Percentiles rank a stretch among this genome's conserved stretches.
Evolutionary conservation across 2,888 invertebrate species (phyloP).

Genomic region (Subacronicta megacephala): DNA sequence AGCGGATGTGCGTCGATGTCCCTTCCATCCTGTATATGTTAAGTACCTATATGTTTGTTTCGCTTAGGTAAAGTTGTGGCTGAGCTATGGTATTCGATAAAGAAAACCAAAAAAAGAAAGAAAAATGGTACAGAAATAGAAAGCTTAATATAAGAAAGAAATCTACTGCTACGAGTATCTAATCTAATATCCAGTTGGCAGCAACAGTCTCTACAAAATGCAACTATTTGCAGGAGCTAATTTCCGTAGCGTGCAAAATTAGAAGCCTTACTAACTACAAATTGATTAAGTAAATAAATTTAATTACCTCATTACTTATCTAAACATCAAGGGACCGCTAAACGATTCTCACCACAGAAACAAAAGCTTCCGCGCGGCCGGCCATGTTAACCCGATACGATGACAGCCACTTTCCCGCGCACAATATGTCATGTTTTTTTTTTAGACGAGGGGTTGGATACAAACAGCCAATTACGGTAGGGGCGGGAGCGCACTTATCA

Average conservation of each 20-base stretch:
- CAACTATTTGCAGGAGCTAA: too few relatives aligned
- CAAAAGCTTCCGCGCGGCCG: conserved; percentile 70
- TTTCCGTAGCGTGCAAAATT: background rate
- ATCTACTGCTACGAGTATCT: too few relatives aligned
- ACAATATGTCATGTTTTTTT: conserved; percentile 88
- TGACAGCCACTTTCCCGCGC: conserved; percentile 87
- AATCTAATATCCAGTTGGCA: too few relatives aligned
- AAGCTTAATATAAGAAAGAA: too few relatives aligned
- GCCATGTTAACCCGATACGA: conserved; percentile 81
- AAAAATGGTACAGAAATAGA: too few relatives aligned
- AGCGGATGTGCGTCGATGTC: too few relatives aligned
- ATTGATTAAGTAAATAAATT: conserved; percentile 33
- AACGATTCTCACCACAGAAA: conserved; percentile 83
- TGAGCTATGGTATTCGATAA: too few relatives aligned
- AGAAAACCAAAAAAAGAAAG: too few relatives aligned
- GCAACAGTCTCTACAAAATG: too few relatives aligned
- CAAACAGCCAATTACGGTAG: conserved; percentile 88
- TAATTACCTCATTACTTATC: conserved; percentile 67
- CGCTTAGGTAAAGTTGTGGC: too few relatives aligned
- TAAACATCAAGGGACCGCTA: conserved; percentile 79
- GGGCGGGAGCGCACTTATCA: conserved; percentile 85
- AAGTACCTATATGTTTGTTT: too few relatives aligned
- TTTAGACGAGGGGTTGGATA: conserved; percentile 86
- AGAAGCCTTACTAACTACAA: conserved; percentile 17
- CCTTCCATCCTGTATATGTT: too few relatives aligned